phyloP scores from a whole-genome alignment of 2,888 invertebrate genomes.

The Cepaea hortensis region DNA sequence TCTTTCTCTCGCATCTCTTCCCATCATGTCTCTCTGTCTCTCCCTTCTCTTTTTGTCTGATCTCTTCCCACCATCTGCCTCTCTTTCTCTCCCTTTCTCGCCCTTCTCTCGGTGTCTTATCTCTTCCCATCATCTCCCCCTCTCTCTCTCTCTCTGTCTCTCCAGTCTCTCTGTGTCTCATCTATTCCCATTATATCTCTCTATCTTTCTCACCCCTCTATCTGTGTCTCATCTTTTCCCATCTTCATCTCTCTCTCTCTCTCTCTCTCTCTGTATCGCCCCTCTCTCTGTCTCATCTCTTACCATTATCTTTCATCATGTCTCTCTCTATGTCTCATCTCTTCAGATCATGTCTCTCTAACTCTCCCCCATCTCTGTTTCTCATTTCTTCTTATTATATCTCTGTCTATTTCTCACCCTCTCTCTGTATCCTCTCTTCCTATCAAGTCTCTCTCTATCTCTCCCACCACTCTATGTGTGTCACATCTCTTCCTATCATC shows the following conservation, averaged over 20 bases:
- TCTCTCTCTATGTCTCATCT: too few relatives aligned
- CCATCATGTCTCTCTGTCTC: too few relatives aligned
- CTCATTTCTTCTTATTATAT: background rate
- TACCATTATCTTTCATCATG: too few relatives aligned
- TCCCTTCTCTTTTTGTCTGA: too few relatives aligned
- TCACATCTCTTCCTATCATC: too few relatives aligned
- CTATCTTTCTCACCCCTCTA: background rate
- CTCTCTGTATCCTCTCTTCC: background rate
- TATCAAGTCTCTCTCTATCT: background rate
- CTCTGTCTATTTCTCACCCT: background rate
- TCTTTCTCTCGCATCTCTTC: too few relatives aligned
- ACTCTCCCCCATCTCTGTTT: background rate
- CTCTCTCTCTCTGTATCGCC: too few relatives aligned
- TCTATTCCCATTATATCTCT: background rate
- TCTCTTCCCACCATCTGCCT: background rate
- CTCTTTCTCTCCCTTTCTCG: background rate
- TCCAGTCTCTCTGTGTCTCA: too few relatives aligned
- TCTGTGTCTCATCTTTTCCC: background rate
- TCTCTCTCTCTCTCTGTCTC: background rate
- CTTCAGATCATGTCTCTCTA: too few relatives aligned
- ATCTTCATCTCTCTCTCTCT: conserved; percentile 2
- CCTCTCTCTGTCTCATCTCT: background rate
- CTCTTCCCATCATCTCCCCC: too few relatives aligned
- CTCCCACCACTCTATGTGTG: background rate
- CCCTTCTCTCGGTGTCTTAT: too few relatives aligned